A percentile compares a stretch with the other conserved stretches of the same genome.
Evolutionary conservation across 2,113 vertebrate genomes (phyloP).

Genomic region (Platycercus adscitus): DNA sequence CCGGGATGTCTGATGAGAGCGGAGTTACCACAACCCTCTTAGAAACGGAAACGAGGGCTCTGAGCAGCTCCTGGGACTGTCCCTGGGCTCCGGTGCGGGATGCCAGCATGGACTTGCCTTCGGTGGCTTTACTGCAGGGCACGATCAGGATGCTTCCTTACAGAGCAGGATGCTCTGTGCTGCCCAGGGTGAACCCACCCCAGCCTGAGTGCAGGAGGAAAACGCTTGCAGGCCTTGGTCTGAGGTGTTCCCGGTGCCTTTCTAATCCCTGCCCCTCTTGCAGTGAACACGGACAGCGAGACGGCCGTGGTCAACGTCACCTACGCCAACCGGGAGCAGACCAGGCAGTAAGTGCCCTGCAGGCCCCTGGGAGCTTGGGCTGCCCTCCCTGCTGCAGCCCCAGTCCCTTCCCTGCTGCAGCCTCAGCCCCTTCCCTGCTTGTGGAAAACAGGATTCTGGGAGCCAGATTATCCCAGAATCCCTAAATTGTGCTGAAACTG

Average conservation of each 20-base stretch:
- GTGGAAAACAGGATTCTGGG: neutral
- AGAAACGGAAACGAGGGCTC: neutral
- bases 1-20: neutral
- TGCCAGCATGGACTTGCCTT: neutral
- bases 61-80: neutral
- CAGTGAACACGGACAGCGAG: slow-evolving; percentile 95
- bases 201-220: neutral
- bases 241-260: accelerated
- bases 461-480: neutral
- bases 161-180: neutral
- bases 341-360: slow-evolving; percentile 86
- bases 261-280: neutral
- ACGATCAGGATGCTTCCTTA: accelerated
- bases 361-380: accelerated
- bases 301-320: slow-evolving; percentile 95
- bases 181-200: neutral
- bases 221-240: neutral
- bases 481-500: neutral
- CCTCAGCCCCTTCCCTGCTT: accelerated
- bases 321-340: slow-evolving; percentile 90
- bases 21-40: neutral
- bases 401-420: accelerated
- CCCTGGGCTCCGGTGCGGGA: accelerated
- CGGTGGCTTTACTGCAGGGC: neutral
- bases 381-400: neutral